These are phyloP conservation scores for Cotesia chilonis DNA, from an alignment of 1,140 invertebrate species.

Conservation along the genomic window DNA sequence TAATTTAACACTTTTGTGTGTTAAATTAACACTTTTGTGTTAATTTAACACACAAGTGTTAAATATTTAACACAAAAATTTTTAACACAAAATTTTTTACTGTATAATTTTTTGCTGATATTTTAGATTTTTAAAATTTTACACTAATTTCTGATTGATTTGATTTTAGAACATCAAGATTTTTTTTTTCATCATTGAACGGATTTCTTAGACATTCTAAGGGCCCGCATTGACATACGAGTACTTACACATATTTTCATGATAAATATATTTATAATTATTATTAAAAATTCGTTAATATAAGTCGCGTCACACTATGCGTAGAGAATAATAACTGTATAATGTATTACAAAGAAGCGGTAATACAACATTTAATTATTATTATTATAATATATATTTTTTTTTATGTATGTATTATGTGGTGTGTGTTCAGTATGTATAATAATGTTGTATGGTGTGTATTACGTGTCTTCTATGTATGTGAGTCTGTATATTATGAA, in stretches of 20 bases:
- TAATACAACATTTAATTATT: constrained; percentile 60
- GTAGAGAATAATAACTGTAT: constrained; percentile 51
- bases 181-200: constrained; percentile 14
- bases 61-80: too few relatives aligned
- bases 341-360: constrained; percentile 58
- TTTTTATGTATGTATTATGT: constrained; percentile 39
- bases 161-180: constrained; percentile 1
- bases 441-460: constrained; percentile 36
- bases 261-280: constrained; percentile 29
- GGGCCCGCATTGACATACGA: not conserved
- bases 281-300: constrained; percentile 48
- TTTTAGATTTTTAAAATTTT: constrained; percentile 1
- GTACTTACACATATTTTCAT: constrained; percentile 28
- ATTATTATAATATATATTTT: constrained; percentile 50
- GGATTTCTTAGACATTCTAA: constrained; percentile 1
- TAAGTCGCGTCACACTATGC: constrained; percentile 47
- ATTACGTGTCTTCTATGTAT: constrained; percentile 40
- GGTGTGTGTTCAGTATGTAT: constrained; percentile 35
- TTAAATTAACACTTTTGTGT: too few relatives aligned
- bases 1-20: too few relatives aligned
- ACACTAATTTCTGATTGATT: constrained; percentile 9
- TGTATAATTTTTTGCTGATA: too few relatives aligned
- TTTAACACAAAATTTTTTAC: too few relatives aligned
- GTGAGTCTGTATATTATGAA: constrained; percentile 39
- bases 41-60: too few relatives aligned